A percentile compares a stretch with the other conserved stretches of the same genome.
phyloP scores from a whole-genome alignment of 2,888 invertebrate genomes.

The Xestia ashworthii region DNA sequence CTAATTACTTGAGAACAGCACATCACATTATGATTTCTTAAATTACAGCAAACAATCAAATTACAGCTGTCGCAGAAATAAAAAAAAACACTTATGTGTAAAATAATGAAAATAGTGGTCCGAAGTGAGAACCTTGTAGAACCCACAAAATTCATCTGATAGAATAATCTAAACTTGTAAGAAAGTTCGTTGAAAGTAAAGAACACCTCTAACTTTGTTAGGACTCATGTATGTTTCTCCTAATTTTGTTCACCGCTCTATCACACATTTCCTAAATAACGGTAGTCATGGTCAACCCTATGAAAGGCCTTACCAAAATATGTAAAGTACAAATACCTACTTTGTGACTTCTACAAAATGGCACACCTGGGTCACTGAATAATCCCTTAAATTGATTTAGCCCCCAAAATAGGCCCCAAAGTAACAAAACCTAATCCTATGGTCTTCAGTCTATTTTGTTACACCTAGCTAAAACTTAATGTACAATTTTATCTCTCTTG shows the following conservation, averaged over 20 bases:
- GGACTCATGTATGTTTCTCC: neutral
- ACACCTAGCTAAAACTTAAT: neutral
- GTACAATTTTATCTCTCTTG: neutral
- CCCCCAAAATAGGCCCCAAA: neutral
- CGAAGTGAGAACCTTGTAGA: constrained; percentile 5
- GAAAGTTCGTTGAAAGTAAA: neutral
- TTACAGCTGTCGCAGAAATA: neutral
- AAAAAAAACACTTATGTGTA: neutral
- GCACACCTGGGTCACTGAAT: neutral
- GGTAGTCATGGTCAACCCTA: neutral
- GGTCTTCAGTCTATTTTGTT: neutral
- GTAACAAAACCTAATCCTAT: neutral
- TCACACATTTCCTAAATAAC: too few relatives aligned
- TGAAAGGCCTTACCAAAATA: constrained; percentile 6
- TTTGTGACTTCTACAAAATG: neutral
- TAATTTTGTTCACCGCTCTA: neutral
- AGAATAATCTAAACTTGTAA: neutral
- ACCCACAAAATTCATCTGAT: neutral
- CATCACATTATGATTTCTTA: neutral
- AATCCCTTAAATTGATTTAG: neutral
- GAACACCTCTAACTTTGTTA: neutral
- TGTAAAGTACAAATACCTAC: neutral
- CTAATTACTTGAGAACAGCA: neutral
- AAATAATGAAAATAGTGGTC: neutral
- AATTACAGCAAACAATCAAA: neutral